Evolutionary conservation across 2,797 vertebrate species (phyloP).

Genomic region (Stomatorhinus walkeri): DNA sequence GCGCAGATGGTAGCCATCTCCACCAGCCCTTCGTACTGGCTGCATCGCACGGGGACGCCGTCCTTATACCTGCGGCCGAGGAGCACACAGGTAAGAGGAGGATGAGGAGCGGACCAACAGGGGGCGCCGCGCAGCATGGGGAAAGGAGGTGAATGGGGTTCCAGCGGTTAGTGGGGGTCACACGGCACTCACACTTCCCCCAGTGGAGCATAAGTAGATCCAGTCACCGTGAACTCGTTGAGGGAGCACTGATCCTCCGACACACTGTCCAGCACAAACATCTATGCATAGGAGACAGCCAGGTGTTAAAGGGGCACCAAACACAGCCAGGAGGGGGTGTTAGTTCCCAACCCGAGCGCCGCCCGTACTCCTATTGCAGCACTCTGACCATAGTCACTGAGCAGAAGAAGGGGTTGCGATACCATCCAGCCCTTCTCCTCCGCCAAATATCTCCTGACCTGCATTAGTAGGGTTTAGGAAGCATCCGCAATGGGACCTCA

Average conservation of each 20-base stretch:
- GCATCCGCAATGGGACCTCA: neutral
- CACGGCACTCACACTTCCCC: conserved; percentile 39
- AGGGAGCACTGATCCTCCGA: conserved; percentile 54
- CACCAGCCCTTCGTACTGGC: conserved; percentile 62
- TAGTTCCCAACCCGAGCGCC: neutral
- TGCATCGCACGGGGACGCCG: conserved; percentile 49
- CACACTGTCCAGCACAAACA: conserved; percentile 62
- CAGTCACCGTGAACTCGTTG: conserved; percentile 65
- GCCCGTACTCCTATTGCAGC: neutral
- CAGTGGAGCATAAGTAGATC: conserved; percentile 71
- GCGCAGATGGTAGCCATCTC: conserved; percentile 67
- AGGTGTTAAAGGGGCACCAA: conserved; percentile 4
- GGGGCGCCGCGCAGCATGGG: conserved; percentile 3
- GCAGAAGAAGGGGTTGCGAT: neutral
- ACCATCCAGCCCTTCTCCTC: neutral
- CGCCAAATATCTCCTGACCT: neutral
- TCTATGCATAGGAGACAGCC: conserved; percentile 44
- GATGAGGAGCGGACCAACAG: neutral
- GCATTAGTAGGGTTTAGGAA: neutral
- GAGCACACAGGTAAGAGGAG: neutral
- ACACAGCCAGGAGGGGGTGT: neutral
- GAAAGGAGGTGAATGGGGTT: conserved; percentile 8
- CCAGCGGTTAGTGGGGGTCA: neutral
- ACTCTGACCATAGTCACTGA: neutral
- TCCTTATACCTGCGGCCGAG: conserved; percentile 53